Evolutionary conservation across 2,113 vertebrate species (phyloP).

Genomic region (Poicephalus gulielmi): DNA sequence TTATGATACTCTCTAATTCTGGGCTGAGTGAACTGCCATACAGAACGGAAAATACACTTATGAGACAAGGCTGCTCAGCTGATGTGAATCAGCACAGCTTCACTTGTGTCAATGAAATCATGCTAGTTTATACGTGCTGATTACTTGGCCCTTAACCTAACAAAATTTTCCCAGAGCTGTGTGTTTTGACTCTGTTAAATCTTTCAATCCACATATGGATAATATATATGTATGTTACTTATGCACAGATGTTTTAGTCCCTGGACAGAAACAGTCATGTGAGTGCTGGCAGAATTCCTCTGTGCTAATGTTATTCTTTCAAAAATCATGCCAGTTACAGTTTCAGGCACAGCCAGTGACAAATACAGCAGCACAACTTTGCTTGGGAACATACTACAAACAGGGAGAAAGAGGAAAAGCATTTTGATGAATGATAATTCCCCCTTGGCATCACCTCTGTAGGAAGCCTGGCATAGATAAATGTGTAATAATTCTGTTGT

Average conservation of each 20-base stretch:
- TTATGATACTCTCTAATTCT: background rate
- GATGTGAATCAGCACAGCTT: constrained; percentile 15
- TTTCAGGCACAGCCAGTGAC: background rate
- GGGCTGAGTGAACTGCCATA: background rate
- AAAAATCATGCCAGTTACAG: background rate
- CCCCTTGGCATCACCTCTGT: background rate
- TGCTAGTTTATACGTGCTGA: constrained; percentile 19
- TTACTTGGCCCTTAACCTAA: constrained; percentile 22
- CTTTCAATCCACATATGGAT: background rate
- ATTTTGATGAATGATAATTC: background rate
- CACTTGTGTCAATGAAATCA: background rate
- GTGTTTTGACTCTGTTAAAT: constrained; percentile 31
- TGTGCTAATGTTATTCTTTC: background rate
- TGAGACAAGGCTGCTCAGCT: background rate
- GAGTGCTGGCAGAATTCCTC: constrained; percentile 8
- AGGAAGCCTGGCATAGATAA: background rate
- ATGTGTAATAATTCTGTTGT: background rate
- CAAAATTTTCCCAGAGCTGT: background rate
- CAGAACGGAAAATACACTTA: background rate
- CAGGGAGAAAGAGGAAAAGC: background rate
- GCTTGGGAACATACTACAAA: background rate
- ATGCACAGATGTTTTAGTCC: constrained; percentile 21
- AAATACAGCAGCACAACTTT: background rate
- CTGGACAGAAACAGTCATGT: background rate
- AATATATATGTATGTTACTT: background rate